A percentile compares a stretch with the other conserved stretches of the same genome.
These are phyloP conservation scores for Epizoanthus illoricatus DNA, from an alignment of 92 coral and sea anemone genomes.

Conservation along the genomic window DNA sequence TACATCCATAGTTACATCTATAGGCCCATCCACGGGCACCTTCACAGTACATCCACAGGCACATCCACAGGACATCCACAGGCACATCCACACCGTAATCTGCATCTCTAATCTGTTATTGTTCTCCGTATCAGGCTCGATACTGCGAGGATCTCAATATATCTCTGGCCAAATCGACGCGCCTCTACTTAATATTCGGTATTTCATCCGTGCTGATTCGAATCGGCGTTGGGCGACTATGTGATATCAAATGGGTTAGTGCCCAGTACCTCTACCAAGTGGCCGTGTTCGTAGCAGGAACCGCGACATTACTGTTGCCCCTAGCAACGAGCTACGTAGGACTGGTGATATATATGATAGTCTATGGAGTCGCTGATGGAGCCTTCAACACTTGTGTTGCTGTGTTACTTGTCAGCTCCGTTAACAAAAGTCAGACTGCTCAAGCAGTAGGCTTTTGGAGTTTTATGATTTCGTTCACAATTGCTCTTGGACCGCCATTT, in stretches of 20 bases:
- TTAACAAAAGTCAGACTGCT: slow-evolving; percentile 5
- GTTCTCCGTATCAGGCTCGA: not conserved
- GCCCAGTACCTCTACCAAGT: not conserved
- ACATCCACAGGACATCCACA: too few species aligned
- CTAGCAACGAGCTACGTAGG: slow-evolving; percentile 4
- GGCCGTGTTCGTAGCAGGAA: not conserved
- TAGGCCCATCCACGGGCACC: too few species aligned
- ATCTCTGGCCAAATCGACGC: not conserved
- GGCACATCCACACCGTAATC: too few species aligned
- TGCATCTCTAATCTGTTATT: not conserved
- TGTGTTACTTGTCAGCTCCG: slow-evolving; percentile 20
- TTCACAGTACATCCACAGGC: too few species aligned
- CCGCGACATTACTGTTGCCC: slow-evolving; percentile 4
- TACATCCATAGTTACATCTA: too few species aligned
- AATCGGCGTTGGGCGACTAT: not conserved
- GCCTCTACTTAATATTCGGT: not conserved
- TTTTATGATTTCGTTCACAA: not conserved
- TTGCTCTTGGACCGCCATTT: not conserved
- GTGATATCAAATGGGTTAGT: not conserved
- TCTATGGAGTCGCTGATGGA: not conserved
- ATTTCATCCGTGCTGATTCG: not conserved
- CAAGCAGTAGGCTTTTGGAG: not conserved
- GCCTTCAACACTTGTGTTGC: not conserved
- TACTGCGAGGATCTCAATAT: slow-evolving; percentile 2
- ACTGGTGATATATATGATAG: not conserved